Evolutionary conservation across 2,888 invertebrate species (phyloP), one percentile per base, ranked within the genome.

Genomic region (Palloptera scutellata): DNA sequence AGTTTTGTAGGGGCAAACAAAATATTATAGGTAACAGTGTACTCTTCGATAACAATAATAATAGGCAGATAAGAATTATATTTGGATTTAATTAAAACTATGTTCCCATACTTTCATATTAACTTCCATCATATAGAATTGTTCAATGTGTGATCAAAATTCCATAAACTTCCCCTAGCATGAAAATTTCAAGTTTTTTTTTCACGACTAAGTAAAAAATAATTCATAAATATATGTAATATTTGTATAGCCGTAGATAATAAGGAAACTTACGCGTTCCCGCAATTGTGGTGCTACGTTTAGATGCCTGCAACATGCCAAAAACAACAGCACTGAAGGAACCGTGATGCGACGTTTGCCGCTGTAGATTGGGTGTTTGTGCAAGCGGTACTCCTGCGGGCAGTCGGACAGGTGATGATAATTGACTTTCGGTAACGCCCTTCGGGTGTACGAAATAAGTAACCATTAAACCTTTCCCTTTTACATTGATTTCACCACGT

Each of bases 381-480:
- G 88, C 87, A 66, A 89, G 87, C 57, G 85, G 84, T 2, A 84
- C 76, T 61, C 85, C 84, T 12, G 83, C 79, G 13, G 81, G 84
- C 67, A 81, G 59, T 6, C 83, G 78, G 4, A 80, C 78, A 0
- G 85, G 85, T 19, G 85, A 84, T 42, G 80, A 75, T 63, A 84
- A 66, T 71, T 83, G 83, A 74, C 82, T 83, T 53, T 80, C 76
- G 10, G 80, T 76, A 17, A 80, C 79, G 57, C 83, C 85, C 64
- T 89, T 88, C 17, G 92, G 92, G 61, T 89, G 85, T 63, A 97
- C 94, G 86, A 93, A 96, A 86, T 92, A 96, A n/a, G 97, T 97
- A 84, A 95, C 92, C 97, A 97, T 97, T 74, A 91, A 90, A 0
- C 97, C 97, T 85, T 97, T 97, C 69, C 97, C 97, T 83, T 97